These are phyloP conservation scores for Coilia nasus DNA, from an alignment of 2,797 vertebrate species.

Conservation along the genomic window DNA sequence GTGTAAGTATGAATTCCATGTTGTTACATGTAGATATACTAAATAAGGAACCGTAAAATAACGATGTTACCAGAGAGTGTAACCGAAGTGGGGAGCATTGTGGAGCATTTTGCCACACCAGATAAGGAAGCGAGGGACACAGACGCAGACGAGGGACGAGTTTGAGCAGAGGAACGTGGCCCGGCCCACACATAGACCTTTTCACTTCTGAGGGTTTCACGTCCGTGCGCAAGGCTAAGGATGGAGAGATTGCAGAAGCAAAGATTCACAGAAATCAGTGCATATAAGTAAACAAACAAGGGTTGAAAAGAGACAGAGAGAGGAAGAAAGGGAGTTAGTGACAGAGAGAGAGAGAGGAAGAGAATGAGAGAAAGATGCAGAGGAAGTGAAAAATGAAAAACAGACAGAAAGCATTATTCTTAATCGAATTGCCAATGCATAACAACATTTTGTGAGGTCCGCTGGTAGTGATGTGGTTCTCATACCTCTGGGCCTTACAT, in stretches of 20 bases:
- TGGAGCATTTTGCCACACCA: neutral
- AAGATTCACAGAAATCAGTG: too few relatives aligned
- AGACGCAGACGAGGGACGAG: too few relatives aligned
- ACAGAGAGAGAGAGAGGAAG: too few relatives aligned
- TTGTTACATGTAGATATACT: too few relatives aligned
- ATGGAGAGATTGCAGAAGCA: neutral
- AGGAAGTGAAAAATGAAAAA: constrained; percentile 29
- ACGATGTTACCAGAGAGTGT: neutral
- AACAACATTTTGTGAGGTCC: neutral
- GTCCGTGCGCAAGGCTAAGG: neutral
- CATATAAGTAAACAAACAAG: too few relatives aligned
- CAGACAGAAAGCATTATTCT: neutral
- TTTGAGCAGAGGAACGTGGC: too few relatives aligned
- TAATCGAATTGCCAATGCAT: neutral
- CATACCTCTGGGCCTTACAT: neutral
- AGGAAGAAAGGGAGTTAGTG: too few relatives aligned
- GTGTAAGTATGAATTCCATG: too few relatives aligned
- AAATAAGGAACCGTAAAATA: neutral
- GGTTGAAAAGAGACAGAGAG: too few relatives aligned
- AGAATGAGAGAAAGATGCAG: constrained; percentile 40
- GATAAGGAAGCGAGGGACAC: too few relatives aligned
- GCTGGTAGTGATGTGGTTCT: neutral
- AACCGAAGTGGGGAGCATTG: constrained; percentile 45
- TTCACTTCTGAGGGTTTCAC: neutral
- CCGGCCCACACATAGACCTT: too few relatives aligned